Conservation (phyloP, 2,113 vertebrate genomes). For the Miniopterus natalensis region DNA sequence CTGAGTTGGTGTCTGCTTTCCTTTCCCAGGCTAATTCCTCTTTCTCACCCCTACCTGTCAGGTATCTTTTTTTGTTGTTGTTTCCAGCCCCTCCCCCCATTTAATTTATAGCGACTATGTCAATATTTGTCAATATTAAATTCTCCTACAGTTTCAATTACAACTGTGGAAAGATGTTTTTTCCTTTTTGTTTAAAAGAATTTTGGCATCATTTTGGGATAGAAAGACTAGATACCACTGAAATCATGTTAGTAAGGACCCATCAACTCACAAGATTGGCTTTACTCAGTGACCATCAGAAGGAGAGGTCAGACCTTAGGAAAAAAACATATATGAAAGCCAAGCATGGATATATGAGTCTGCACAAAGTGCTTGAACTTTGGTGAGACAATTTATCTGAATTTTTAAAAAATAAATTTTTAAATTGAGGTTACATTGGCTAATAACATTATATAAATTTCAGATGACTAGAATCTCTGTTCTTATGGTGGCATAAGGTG, state of each 20-base stretch:
- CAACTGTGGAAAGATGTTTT: not conserved
- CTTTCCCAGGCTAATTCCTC: not conserved
- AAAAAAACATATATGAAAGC: not conserved
- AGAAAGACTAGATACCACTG: not conserved
- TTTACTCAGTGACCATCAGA: not conserved
- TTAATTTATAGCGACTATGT: not conserved
- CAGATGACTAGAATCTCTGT: not conserved
- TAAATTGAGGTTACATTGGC: not conserved
- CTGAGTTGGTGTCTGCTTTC: not conserved
- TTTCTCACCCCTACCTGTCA: not conserved
- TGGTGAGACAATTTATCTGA: not conserved
- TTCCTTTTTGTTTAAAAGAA: conserved; percentile 7
- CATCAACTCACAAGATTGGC: not conserved
- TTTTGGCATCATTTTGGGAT: not conserved
- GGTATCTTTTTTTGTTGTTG: not conserved
- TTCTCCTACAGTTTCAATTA: conserved; percentile 14
- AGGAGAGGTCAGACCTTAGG: not conserved
- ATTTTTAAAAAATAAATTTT: not conserved
- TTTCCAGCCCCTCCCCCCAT: not conserved
- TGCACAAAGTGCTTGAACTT: not conserved
- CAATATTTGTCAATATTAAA: not conserved
- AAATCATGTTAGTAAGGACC: not conserved
- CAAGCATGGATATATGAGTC: not conserved
- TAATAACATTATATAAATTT: not conserved
- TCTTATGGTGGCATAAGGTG: not conserved